Base-by-base conservation (phyloP, 2,888 invertebrate genomes). In the Dynastes grantii region DNA sequence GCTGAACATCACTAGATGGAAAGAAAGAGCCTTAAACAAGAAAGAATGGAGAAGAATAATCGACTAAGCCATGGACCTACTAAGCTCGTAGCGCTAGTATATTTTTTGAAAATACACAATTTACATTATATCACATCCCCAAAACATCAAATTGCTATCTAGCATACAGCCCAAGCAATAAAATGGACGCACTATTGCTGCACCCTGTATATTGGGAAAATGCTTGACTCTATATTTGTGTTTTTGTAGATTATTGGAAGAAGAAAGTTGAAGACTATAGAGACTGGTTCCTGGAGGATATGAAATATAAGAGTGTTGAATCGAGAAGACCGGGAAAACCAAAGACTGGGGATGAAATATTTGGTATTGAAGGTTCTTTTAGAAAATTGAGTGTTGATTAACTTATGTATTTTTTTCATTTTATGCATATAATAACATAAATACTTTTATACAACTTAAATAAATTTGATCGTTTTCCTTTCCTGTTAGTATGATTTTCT, bases 251-350 rank as follows among this genome's bases (percentile, higher is more conserved):
- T 63, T 86, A 90, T 76, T 92, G 92, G 91, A 89, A 87, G 55
- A 85, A 88, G 45, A 91, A 91, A 83, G 87, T 91, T 9, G 88
- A 90, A 83, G 89, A 89, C 61, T 89, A 90, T 82, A 86, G 89
- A 45, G 87, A 89, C 11, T 92, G 91, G 90, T 87, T 92, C 73
- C 85, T 90, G 63, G 91, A 92, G 81, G 91, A 92, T 79, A 83
- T 84, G 8, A 86, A 87, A 53, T 89, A 88, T 65, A 84, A 86
- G 53, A 90, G 91, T n/a, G 89, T 91, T 78, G 92, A 92, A 84
- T 86, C 89, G 65, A 89, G 89, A 84, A 87, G 92, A 81, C 89
- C 90, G 6, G 91, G 90, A 13, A 89, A 88, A 82, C 91, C 91
- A 0, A 91, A 89, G 84, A 91, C 91, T 53, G 87, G 90, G 16